A percentile compares a stretch with the other conserved stretches of the same genome.
Evolutionary conservation across 2,113 vertebrate species (phyloP).

Genomic region (Isichthys henryi): DNA sequence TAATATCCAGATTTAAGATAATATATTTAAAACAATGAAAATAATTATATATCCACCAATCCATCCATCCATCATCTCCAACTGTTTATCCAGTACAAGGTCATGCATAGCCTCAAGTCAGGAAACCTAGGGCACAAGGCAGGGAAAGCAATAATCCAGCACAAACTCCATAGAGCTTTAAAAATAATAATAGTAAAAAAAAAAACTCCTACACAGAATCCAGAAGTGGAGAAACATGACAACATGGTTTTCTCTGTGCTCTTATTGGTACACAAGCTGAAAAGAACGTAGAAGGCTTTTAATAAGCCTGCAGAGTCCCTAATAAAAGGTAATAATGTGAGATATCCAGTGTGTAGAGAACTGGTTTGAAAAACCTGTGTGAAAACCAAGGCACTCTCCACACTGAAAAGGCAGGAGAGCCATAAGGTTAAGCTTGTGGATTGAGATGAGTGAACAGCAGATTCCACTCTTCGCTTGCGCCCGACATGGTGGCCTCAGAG

Average conservation of each 20-base stretch:
- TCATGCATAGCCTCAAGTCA: neutral
- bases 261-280: neutral
- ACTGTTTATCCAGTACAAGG: neutral
- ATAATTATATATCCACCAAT: neutral
- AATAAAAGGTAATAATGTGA: neutral
- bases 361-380: neutral
- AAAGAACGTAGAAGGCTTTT: neutral
- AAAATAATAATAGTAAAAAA: neutral
- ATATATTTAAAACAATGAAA: neutral
- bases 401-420: neutral
- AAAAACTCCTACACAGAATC: neutral
- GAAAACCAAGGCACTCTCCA: neutral
- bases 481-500: neutral
- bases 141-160: neutral
- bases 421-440: neutral
- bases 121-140: neutral
- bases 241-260: neutral
- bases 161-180: neutral
- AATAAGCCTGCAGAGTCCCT: neutral
- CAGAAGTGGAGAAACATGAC: neutral
- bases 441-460: neutral
- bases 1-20: neutral
- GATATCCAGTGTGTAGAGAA: neutral
- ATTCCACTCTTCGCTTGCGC: neutral
- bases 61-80: neutral